These are phyloP conservation scores for Entomobrya proxima DNA, from an alignment of 2,888 invertebrate species.

Conservation along the genomic window DNA sequence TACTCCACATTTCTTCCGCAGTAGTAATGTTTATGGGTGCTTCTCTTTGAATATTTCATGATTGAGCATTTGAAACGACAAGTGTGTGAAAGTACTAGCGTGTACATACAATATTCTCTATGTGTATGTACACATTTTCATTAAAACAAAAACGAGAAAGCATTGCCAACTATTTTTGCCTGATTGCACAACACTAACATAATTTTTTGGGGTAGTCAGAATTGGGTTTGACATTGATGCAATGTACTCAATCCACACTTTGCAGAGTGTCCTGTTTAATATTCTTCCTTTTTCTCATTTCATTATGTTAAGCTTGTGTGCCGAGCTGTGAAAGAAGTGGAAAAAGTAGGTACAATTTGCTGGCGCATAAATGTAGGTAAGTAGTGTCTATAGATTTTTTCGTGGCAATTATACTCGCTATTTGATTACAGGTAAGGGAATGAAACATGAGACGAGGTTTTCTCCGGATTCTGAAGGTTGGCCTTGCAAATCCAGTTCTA, in stretches of 20 bases:
- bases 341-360: too few species aligned
- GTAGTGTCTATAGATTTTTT: not conserved
- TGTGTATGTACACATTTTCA: not conserved
- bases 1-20: not conserved
- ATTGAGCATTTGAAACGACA: not conserved
- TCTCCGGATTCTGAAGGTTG: too few species aligned
- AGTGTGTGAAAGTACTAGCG: not conserved
- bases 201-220: too few species aligned
- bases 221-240: conserved; percentile 22
- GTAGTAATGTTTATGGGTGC: conserved; percentile 25
- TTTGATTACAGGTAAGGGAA: not conserved
- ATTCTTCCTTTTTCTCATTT: too few species aligned
- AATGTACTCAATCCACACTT: not conserved
- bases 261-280: too few species aligned
- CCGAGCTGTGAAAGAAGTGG: not conserved
- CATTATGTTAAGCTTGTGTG: too few species aligned
- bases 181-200: too few species aligned
- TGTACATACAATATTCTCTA: not conserved
- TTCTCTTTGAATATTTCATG: conserved; percentile 41
- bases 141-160: not conserved
- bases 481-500: too few species aligned
- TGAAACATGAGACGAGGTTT: not conserved
- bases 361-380: not conserved
- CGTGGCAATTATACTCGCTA: not conserved
- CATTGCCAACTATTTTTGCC: too few species aligned